Percentiles rank a stretch among this genome's conserved stretches.
Conservation (phyloP, 1,140 invertebrate genomes). For the Cephus cinctus region DNA sequence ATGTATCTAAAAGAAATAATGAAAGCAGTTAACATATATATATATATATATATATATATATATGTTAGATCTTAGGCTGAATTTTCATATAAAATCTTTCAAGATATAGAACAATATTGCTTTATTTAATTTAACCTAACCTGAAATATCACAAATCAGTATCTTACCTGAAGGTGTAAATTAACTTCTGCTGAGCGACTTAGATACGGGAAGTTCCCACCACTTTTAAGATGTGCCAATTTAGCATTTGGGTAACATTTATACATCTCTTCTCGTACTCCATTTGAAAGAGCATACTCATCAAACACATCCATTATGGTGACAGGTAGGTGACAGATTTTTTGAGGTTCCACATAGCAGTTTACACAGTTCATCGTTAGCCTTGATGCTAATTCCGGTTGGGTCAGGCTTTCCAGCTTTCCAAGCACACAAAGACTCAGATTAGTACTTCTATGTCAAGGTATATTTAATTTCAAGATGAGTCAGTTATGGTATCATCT, state of each 20-base stretch:
- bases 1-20: slow-evolving; percentile 55
- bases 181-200: slow-evolving; percentile 89
- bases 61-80: no score
- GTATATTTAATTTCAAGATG: no score
- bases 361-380: slow-evolving; percentile 85
- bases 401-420: slow-evolving; percentile 79
- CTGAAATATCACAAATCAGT: slow-evolving; percentile 11
- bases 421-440: slow-evolving; percentile 26
- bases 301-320: slow-evolving; percentile 92
- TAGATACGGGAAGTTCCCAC: slow-evolving; percentile 90
- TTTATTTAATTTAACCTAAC: no score
- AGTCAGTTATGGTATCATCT: no score
- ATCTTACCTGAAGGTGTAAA: slow-evolving; percentile 80
- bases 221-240: slow-evolving; percentile 83
- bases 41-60: no score
- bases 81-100: no score
- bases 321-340: slow-evolving; percentile 67
- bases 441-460: no score
- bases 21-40: slow-evolving; percentile 34
- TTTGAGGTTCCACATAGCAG: slow-evolving; percentile 78
- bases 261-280: slow-evolving; percentile 79
- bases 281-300: slow-evolving; percentile 77
- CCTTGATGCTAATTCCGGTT: slow-evolving; percentile 82
- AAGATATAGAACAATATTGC: no score
- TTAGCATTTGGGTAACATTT: slow-evolving; percentile 88